These are phyloP conservation scores for Charadrius vociferus DNA, from an alignment of 2,113 vertebrate genomes.

Conservation along the genomic window DNA sequence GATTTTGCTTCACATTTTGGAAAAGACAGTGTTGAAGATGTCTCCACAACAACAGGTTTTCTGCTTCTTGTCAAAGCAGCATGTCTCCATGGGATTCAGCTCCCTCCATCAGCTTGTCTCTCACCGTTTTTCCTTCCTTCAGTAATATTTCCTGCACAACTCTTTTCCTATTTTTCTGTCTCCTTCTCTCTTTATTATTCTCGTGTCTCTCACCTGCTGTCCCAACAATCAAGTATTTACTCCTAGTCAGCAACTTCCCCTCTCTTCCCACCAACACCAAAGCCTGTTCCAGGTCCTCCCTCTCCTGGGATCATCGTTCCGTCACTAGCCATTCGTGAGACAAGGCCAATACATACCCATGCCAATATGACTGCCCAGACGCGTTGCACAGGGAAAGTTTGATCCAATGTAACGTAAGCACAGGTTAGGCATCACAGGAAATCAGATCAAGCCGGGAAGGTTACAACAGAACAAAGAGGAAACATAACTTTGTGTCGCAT, in stretches of 20 bases:
- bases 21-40: neutral
- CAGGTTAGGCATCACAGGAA: neutral
- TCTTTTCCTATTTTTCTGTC: neutral
- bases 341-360: fast-evolving
- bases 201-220: neutral
- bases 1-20: neutral
- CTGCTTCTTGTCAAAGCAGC: neutral
- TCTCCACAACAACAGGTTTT: neutral
- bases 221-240: neutral
- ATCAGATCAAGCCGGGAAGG: neutral
- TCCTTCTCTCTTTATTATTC: neutral
- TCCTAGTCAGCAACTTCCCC: neutral
- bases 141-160: neutral
- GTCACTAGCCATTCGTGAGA: neutral
- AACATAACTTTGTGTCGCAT: neutral
- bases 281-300: neutral
- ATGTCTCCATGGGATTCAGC: neutral
- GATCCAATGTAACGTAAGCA: neutral
- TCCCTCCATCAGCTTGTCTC: too few species aligned
- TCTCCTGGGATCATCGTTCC: neutral
- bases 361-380: neutral
- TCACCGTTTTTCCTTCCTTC: neutral
- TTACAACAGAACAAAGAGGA: neutral
- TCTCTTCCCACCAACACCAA: neutral
- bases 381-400: neutral